Evolutionary conservation across 2,888 invertebrate species (phyloP).

Genomic region (Macrostomum cliftonense): DNA sequence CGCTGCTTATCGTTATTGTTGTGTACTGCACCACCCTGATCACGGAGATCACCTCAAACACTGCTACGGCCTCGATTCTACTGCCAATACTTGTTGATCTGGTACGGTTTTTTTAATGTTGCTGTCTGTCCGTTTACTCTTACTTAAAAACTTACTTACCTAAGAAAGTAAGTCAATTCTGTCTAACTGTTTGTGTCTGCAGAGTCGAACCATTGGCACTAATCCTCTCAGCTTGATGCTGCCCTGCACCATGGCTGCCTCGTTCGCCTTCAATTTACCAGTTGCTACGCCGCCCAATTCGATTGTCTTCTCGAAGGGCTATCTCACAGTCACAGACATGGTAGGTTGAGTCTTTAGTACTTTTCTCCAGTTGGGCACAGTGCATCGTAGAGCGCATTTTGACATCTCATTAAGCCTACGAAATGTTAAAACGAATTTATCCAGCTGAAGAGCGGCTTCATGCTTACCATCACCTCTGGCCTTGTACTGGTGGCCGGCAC

Average conservation of each 20-base stretch:
- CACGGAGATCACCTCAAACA: conserved; percentile 7
- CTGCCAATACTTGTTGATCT: conserved; percentile 1
- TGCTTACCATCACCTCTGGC: conserved; percentile 56
- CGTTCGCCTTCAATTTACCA: conserved; percentile 72
- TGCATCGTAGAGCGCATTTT: no score
- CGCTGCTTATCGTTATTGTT: background rate
- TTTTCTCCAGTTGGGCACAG: no score
- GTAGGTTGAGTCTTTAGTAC: conserved; percentile 17
- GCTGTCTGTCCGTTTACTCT: no score
- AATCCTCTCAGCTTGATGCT: conserved; percentile 76
- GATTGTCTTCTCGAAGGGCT: conserved; percentile 52
- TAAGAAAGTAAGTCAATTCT: no score
- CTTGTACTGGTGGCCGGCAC: conserved; percentile 42
- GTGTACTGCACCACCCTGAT: background rate
- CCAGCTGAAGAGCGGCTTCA: conserved; percentile 55
- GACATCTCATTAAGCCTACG: no score
- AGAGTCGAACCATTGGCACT: conserved; percentile 52
- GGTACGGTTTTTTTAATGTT: background rate
- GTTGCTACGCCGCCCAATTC: conserved; percentile 88
- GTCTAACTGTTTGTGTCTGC: conserved; percentile 14
- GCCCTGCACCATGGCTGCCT: conserved; percentile 67
- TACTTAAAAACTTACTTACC: no score
- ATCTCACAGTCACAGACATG: conserved; percentile 33
- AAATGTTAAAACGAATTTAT: background rate
- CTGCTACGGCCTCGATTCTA: conserved; percentile 5